These are phyloP conservation scores for Mobula birostris DNA, from an alignment of 2,113 vertebrate species.

Conservation along the genomic window DNA sequence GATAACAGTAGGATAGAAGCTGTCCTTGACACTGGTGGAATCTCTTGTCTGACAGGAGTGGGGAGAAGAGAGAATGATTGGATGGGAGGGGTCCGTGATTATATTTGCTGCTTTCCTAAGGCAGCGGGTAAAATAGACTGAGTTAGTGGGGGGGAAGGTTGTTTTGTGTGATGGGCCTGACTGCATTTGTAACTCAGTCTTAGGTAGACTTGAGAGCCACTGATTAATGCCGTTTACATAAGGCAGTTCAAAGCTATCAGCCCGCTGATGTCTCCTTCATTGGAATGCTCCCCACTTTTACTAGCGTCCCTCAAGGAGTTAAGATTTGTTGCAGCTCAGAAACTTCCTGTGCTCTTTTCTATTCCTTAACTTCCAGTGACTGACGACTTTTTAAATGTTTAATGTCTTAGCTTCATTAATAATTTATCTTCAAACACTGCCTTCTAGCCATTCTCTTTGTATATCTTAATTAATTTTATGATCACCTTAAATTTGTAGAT, in stretches of 20 bases:
- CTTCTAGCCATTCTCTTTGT: not conserved
- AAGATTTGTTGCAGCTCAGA: not conserved
- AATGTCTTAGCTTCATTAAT: not conserved
- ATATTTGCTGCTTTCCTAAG: too few species aligned
- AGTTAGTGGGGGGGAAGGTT: too few species aligned
- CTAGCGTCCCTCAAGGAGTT: not conserved
- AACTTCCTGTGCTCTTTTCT: not conserved
- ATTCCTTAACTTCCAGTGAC: not conserved
- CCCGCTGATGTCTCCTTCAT: not conserved
- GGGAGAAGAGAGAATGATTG: too few species aligned
- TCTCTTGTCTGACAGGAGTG: too few species aligned
- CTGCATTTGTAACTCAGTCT: too few species aligned
- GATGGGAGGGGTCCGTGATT: too few species aligned
- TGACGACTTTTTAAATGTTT: not conserved
- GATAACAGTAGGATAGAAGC: too few species aligned
- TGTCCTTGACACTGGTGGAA: too few species aligned
- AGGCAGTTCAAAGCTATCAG: not conserved
- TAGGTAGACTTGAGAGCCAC: too few species aligned
- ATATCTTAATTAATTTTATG: not conserved
- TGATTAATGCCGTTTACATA: not conserved
- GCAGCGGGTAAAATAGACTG: too few species aligned
- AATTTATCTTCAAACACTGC: not conserved
- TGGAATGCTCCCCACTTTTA: too few species aligned
- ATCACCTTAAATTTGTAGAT: not conserved
- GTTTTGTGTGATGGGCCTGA: too few species aligned